Conservation (phyloP, 2,888 invertebrate species). For the Muscina levida region DNA sequence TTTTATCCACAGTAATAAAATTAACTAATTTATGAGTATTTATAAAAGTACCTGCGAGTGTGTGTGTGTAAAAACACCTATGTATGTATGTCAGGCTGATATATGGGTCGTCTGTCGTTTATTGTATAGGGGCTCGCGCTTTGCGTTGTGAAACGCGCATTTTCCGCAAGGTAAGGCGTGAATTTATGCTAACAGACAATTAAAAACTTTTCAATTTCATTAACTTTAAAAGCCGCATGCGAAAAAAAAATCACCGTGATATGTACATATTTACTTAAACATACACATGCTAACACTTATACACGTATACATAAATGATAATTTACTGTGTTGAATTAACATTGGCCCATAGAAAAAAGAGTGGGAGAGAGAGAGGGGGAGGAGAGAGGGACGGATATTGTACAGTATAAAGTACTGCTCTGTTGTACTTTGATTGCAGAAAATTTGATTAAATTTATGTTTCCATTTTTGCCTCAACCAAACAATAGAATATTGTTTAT, state of each 20-base stretch:
- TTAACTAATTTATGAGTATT: not conserved
- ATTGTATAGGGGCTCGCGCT: too few relatives aligned
- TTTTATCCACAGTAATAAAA: not conserved
- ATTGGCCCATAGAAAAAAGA: not conserved
- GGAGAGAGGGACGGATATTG: too few relatives aligned
- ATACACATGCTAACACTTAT: not conserved
- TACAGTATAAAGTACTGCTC: not conserved
- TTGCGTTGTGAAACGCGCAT: not conserved
- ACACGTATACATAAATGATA: not conserved
- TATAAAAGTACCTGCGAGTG: not conserved
- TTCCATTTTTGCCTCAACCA: not conserved
- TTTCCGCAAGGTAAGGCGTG: slow-evolving; percentile 7
- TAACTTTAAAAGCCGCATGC: slow-evolving; percentile 36
- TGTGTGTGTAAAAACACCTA: not conserved
- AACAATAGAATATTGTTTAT: slow-evolving; percentile 1
- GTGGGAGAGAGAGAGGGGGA: not conserved
- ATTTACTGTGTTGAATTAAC: slow-evolving; percentile 2
- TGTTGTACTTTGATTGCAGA: too few relatives aligned
- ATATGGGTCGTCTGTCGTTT: too few relatives aligned
- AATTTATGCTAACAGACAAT: slow-evolving; percentile 46
- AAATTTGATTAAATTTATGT: slow-evolving; percentile 20
- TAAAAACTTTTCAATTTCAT: slow-evolving; percentile 51
- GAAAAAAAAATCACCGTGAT: slow-evolving; percentile 3
- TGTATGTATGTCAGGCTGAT: not conserved
- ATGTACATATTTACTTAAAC: too few relatives aligned